Conservation (phyloP, 1,140 invertebrate genomes). For the Lucilia cuprina region DNA sequence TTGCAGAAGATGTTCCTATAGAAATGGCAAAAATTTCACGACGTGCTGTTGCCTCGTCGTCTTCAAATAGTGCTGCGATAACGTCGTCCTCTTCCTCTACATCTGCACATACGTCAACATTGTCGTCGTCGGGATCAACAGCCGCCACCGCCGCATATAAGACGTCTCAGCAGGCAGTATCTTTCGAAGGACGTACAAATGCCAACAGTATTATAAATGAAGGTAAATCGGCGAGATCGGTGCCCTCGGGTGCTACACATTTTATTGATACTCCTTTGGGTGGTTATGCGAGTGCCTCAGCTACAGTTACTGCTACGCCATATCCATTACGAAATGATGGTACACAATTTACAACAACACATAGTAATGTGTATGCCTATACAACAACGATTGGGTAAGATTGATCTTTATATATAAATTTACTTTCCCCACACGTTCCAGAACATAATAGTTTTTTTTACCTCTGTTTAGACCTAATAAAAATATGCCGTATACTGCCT, state of each 20-base stretch:
- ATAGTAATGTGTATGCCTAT: conserved; percentile 29
- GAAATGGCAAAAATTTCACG: conserved; percentile 63
- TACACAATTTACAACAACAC: conserved; percentile 32
- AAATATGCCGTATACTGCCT: conserved; percentile 33
- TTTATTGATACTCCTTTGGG: conserved; percentile 25
- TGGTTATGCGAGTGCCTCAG: conserved; percentile 28
- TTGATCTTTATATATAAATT: no score
- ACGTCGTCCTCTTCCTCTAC: conserved; percentile 47
- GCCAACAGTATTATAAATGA: conserved; percentile 35
- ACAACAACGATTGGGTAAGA: conserved; percentile 39
- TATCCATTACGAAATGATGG: conserved; percentile 30
- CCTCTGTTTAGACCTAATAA: not conserved
- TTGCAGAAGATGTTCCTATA: conserved; percentile 62
- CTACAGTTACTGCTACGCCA: conserved; percentile 28
- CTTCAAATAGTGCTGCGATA: conserved; percentile 50
- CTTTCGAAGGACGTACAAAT: conserved; percentile 33
- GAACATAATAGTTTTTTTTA: no score
- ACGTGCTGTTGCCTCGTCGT: conserved; percentile 57
- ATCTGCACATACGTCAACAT: conserved; percentile 37
- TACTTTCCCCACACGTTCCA: no score
- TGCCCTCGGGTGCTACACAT: not conserved
- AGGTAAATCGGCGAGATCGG: conserved; percentile 26
- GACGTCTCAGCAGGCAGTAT: conserved; percentile 1
- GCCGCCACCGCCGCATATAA: not conserved
- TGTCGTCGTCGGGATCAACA: conserved; percentile 13